A percentile compares a stretch with the other conserved stretches of the same genome.
These are phyloP conservation scores for Gymnogyps californianus DNA, from an alignment of 2,113 vertebrate genomes.

Conservation along the genomic window DNA sequence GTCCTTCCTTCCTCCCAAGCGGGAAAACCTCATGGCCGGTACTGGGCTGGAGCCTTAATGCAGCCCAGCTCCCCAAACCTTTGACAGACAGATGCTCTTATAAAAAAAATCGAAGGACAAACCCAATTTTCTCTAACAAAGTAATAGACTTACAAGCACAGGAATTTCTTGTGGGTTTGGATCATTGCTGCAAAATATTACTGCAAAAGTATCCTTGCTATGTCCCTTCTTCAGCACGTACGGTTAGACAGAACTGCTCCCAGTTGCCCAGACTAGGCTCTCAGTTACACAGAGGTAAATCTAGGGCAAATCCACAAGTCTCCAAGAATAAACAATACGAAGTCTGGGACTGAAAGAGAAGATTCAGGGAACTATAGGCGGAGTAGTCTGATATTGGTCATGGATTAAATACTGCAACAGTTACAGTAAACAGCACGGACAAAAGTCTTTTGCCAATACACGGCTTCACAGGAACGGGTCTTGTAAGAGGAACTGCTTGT, in stretches of 20 bases:
- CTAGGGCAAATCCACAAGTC: not conserved
- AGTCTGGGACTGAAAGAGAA: not conserved
- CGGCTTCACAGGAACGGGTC: not conserved
- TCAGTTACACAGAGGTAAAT: slow-evolving; percentile 1
- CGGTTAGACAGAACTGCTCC: not conserved
- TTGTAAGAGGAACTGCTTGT: not conserved
- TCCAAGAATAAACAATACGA: not conserved
- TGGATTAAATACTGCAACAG: not conserved
- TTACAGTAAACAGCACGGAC: not conserved
- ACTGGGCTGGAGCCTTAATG: not conserved
- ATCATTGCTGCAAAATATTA: not conserved
- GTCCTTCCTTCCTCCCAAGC: not conserved
- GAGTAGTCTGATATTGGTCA: not conserved
- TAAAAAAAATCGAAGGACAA: not conserved
- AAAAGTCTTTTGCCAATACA: not conserved
- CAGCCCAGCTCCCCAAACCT: not conserved
- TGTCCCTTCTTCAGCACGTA: not conserved
- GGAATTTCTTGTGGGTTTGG: slow-evolving; percentile 38
- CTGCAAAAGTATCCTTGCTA: not conserved
- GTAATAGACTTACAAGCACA: not conserved
- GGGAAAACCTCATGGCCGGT: not conserved
- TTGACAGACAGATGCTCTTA: not conserved
- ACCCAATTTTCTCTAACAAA: not conserved
- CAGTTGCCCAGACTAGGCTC: not conserved
- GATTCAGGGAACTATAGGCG: not conserved